Conservation (phyloP, 2,888 invertebrate genomes). For the Brachylomia viminalis region DNA sequence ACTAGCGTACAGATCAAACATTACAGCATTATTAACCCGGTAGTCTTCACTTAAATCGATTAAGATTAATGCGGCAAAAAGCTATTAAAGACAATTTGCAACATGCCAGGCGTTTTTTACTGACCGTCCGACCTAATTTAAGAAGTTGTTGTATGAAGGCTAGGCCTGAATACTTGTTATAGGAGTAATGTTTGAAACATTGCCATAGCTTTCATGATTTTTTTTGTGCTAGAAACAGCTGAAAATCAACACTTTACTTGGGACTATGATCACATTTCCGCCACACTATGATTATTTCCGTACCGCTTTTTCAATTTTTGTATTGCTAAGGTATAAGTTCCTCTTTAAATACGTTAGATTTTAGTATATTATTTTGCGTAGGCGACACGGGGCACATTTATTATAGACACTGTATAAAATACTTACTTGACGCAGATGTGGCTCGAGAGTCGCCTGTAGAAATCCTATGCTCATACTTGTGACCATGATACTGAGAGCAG, state of each 20-base stretch:
- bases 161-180: neutral
- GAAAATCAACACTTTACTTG: neutral
- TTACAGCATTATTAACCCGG: neutral
- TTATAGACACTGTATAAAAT: neutral
- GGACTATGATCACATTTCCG: neutral
- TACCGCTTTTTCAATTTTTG: neutral
- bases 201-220: neutral
- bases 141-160: neutral
- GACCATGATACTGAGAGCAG: conserved; percentile 93
- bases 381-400: neutral
- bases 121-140: neutral
- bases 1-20: no score
- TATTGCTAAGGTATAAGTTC: neutral
- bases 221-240: neutral
- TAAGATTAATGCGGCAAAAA: neutral
- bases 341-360: neutral
- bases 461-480: conserved; percentile 96
- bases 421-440: conserved; percentile 93
- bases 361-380: neutral
- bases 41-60: conserved; percentile 4
- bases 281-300: neutral
- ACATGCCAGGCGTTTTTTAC: neutral
- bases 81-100: conserved; percentile 12
- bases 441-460: conserved; percentile 96
- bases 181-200: neutral